Evolutionary conservation across 2,797 vertebrate species (phyloP).

Genomic region (Aselliscus stoliczkanus): DNA sequence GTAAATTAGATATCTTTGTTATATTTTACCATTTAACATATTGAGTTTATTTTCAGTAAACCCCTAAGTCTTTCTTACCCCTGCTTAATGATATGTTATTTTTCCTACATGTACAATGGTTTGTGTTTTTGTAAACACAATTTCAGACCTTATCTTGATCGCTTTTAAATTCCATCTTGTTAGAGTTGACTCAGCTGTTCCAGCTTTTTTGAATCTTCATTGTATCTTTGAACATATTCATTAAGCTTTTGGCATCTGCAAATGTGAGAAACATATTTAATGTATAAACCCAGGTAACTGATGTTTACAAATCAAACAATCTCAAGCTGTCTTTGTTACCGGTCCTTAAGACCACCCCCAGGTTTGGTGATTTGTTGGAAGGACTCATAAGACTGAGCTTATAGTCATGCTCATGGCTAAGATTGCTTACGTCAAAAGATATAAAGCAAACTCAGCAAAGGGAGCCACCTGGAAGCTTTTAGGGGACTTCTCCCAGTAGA

Average conservation of each 20-base stretch:
- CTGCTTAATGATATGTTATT: background rate
- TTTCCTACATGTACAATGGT: background rate
- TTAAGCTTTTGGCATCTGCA: background rate
- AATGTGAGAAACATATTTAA: slow-evolving; percentile 19
- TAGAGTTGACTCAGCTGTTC: background rate
- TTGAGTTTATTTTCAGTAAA: slow-evolving; percentile 36
- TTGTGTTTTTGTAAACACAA: background rate
- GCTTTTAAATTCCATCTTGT: background rate
- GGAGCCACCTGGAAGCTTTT: background rate
- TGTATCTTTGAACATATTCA: background rate
- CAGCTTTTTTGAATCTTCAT: background rate
- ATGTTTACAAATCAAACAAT: background rate
- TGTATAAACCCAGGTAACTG: background rate
- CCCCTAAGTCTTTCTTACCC: background rate
- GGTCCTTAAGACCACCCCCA: background rate
- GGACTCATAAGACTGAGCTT: background rate
- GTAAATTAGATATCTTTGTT: slow-evolving; percentile 8
- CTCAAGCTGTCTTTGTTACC: background rate
- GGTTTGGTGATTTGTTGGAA: background rate
- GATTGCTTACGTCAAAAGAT: background rate
- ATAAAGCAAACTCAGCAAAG: background rate
- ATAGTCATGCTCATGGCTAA: background rate
- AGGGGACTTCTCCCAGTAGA: background rate
- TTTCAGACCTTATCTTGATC: background rate
- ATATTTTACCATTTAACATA: background rate